Conservation (phyloP, 1,140 invertebrate genomes). For the Drosophila pandora region DNA sequence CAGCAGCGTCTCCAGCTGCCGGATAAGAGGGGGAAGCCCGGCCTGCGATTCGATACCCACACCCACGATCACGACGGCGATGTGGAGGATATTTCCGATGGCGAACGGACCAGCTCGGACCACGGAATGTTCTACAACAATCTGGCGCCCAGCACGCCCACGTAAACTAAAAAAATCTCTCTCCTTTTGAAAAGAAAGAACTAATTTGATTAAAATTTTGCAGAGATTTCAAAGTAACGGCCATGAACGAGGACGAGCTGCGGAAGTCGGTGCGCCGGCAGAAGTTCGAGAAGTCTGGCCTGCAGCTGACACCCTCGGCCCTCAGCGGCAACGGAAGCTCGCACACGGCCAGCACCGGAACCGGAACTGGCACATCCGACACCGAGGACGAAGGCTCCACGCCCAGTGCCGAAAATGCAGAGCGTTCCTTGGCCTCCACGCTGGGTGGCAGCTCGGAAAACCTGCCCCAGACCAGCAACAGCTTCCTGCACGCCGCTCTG, state of each 20-base stretch:
- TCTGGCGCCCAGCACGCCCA: slow-evolving; percentile 77
- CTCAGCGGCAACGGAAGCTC: slow-evolving; percentile 81
- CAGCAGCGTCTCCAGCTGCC: slow-evolving; percentile 58
- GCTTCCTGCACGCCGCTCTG: slow-evolving; percentile 79
- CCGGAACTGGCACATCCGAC: slow-evolving; percentile 90
- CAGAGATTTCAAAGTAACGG: slow-evolving; percentile 93
- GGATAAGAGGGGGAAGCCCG: slow-evolving; percentile 70
- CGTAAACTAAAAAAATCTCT: slow-evolving; percentile 48
- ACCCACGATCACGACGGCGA: slow-evolving; percentile 93
- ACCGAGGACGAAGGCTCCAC: slow-evolving; percentile 92
- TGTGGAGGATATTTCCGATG: slow-evolving; percentile 93
- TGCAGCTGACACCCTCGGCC: slow-evolving; percentile 78
- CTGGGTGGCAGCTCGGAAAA: slow-evolving; percentile 82
- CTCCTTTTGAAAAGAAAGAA: not conserved
- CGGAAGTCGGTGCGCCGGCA: slow-evolving; percentile 90
- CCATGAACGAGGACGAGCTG: slow-evolving; percentile 93
- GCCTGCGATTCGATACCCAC: slow-evolving; percentile 77
- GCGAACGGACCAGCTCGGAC: slow-evolving; percentile 90
- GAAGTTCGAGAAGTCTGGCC: slow-evolving; percentile 86
- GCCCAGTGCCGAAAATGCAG: slow-evolving; percentile 89
- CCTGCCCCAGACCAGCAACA: slow-evolving; percentile 69
- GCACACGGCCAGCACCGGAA: slow-evolving; percentile 86
- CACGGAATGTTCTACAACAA: slow-evolving; percentile 84
- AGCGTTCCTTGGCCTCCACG: slow-evolving; percentile 84
- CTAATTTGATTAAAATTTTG: not conserved